Conservation (phyloP, 2,113 vertebrate species). For the Noctilio leporinus region DNA sequence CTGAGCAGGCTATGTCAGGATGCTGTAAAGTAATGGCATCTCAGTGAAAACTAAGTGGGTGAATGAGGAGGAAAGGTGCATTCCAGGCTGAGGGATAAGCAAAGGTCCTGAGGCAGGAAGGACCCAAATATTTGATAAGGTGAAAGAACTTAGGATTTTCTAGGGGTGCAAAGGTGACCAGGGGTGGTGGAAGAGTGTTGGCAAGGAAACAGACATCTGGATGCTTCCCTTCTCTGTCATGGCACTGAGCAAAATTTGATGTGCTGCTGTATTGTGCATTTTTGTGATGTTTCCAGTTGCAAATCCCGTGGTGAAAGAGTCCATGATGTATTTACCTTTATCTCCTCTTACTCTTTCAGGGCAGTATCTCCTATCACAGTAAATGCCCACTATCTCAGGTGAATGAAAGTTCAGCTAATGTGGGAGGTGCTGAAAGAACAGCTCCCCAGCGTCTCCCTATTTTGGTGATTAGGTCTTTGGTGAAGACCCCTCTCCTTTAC, state of each 20-base stretch:
- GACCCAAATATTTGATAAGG: not conserved
- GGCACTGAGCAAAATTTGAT: not conserved
- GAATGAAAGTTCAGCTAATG: not conserved
- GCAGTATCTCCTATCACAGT: not conserved
- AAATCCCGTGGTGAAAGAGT: not conserved
- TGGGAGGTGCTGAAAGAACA: slow-evolving; percentile 30
- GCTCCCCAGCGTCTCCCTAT: not conserved
- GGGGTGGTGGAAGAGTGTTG: not conserved
- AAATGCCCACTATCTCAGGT: too few species aligned
- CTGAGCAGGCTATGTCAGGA: not conserved
- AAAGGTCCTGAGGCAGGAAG: not conserved
- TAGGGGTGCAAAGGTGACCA: not conserved
- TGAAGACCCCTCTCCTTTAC: not conserved
- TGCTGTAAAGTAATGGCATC: not conserved
- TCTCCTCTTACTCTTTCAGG: not conserved
- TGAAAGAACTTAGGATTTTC: not conserved
- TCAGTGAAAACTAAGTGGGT: not conserved
- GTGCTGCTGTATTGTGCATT: not conserved
- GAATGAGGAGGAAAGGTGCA: not conserved
- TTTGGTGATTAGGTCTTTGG: not conserved
- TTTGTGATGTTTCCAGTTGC: not conserved
- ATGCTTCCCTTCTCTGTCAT: not conserved
- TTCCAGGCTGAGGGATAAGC: not conserved
- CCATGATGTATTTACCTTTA: not conserved
- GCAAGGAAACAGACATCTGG: not conserved